These are phyloP conservation scores for Reinhardtius hippoglossoides DNA, from an alignment of 2,113 vertebrate species.

Conservation along the genomic window DNA sequence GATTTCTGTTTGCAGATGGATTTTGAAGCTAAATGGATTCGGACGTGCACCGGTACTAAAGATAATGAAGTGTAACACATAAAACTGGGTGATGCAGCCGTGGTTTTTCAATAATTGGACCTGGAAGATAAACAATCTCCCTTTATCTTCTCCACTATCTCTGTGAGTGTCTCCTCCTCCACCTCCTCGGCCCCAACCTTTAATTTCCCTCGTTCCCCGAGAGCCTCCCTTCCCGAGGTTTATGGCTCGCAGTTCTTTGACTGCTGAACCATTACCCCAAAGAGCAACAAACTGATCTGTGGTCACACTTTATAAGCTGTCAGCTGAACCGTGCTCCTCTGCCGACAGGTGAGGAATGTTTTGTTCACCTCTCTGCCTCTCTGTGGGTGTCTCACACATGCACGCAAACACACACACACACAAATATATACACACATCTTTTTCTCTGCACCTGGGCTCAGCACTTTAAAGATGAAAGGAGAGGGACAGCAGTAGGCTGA, in stretches of 20 bases:
- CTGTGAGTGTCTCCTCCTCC: constrained; percentile 4
- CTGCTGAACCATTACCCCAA: constrained; percentile 66
- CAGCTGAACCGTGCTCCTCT: constrained; percentile 61
- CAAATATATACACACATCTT: constrained; percentile 21
- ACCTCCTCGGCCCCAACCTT: constrained; percentile 16
- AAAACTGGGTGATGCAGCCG: constrained; percentile 50
- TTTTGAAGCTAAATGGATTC: constrained; percentile 45
- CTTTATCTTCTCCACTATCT: constrained; percentile 54
- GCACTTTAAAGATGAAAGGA: constrained; percentile 71
- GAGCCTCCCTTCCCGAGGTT: constrained; percentile 49
- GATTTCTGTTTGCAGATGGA: constrained; percentile 42
- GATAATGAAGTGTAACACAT: constrained; percentile 62
- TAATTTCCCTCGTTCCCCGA: constrained; percentile 36
- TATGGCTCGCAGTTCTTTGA: constrained; percentile 62
- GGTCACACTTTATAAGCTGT: constrained; percentile 75
- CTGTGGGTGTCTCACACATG: constrained; percentile 40
- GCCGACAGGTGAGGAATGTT: constrained; percentile 75
- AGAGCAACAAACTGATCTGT: constrained; percentile 70
- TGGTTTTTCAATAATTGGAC: constrained; percentile 64
- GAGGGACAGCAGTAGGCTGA: constrained; percentile 51
- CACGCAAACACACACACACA: constrained; percentile 11
- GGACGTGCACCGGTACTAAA: constrained; percentile 42
- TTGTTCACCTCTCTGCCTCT: constrained; percentile 61
- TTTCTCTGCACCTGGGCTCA: constrained; percentile 52
- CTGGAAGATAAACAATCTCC: constrained; percentile 54